Conservation (phyloP, 1,140 invertebrate genomes). For the Tetragonula clypearis region DNA sequence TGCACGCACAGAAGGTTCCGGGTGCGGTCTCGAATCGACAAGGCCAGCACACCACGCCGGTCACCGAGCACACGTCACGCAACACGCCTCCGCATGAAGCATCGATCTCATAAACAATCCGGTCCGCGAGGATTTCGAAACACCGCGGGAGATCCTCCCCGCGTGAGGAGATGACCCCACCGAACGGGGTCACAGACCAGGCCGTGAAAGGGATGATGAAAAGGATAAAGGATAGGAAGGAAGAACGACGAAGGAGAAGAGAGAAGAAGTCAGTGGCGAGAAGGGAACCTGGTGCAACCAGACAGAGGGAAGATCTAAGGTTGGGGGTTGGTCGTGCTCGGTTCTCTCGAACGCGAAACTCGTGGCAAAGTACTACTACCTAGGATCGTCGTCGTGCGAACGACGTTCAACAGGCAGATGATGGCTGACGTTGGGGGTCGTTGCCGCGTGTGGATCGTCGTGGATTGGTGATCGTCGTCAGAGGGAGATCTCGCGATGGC, state of each 20-base stretch:
- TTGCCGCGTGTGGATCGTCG: conserved; percentile 40
- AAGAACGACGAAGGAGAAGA: not conserved
- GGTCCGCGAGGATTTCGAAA: conserved; percentile 13
- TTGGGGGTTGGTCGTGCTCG: no score
- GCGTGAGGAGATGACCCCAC: not conserved
- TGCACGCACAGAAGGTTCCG: not conserved
- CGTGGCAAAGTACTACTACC: conserved; percentile 1
- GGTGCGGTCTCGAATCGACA: not conserved
- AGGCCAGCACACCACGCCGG: not conserved
- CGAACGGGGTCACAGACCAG: not conserved
- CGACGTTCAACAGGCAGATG: conserved; percentile 41
- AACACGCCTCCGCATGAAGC: conserved; percentile 16
- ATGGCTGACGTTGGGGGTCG: conserved; percentile 27
- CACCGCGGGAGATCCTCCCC: not conserved
- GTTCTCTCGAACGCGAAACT: not conserved
- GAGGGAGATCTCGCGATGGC: conserved; percentile 70
- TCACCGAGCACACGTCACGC: conserved; percentile 3
- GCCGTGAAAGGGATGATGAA: not conserved
- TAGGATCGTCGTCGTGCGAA: conserved; percentile 31
- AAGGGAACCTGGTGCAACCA: no score
- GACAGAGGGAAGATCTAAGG: no score
- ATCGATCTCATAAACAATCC: conserved; percentile 8
- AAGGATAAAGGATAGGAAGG: not conserved
- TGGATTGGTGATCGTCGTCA: conserved; percentile 51
- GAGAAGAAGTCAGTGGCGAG: not conserved